These are phyloP conservation scores for Hesperophylax magnus DNA, from an alignment of 1,140 invertebrate species.

Conservation along the genomic window DNA sequence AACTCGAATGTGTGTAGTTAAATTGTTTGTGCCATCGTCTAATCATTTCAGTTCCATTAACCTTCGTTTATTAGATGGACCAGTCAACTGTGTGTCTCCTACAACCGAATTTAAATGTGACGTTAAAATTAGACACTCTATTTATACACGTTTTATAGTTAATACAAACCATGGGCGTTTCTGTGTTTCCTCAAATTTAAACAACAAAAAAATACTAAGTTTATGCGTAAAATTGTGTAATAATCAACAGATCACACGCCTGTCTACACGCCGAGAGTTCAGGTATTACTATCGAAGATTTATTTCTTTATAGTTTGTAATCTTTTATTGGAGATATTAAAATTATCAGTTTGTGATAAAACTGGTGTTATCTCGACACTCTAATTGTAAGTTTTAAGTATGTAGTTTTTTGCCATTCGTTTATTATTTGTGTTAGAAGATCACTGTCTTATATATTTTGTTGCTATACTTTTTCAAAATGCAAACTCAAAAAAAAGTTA, in stretches of 20 bases:
- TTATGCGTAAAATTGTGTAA: no score
- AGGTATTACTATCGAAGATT: no score
- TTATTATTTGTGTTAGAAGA: neutral
- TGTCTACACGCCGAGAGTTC: no score
- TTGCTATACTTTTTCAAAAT: neutral
- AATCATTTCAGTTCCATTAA: slow-evolving; percentile 11
- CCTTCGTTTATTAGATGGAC: neutral
- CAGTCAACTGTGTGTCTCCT: no score
- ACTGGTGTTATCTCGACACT: slow-evolving; percentile 8
- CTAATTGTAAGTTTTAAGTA: neutral
- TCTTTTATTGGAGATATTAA: no score
- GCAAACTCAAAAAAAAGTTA: neutral
- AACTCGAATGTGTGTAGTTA: neutral
- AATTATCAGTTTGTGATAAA: neutral
- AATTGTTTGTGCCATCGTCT: slow-evolving; percentile 22
- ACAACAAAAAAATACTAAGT: no score
- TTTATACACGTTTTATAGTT: slow-evolving; percentile 10
- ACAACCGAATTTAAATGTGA: neutral
- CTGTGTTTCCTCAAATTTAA: neutral
- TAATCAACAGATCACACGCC: no score
- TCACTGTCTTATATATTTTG: neutral
- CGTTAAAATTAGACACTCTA: slow-evolving; percentile 30
- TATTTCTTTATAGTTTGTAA: no score
- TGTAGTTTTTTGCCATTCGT: neutral
- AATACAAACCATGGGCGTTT: slow-evolving; percentile 24